These are phyloP conservation scores for Apistogramma diplotaenia DNA, from an alignment of 2,113 vertebrate species.

Conservation along the genomic window DNA sequence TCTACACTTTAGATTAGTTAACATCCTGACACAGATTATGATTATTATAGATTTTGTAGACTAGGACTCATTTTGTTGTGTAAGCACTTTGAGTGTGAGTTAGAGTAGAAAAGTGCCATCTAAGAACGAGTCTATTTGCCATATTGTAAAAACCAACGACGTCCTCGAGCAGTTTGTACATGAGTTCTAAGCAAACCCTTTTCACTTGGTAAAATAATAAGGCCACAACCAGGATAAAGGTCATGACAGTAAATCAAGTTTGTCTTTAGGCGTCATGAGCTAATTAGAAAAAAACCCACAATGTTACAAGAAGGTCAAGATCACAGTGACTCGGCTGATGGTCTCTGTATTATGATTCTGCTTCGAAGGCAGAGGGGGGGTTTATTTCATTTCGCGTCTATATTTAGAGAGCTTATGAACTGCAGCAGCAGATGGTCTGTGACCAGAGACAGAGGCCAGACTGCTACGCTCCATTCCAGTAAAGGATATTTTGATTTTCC, in stretches of 20 bases:
- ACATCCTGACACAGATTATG: no score
- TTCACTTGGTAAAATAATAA: no score
- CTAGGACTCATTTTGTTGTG: no score
- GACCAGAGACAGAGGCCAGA: conserved; percentile 66
- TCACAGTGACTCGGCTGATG: conserved; percentile 40
- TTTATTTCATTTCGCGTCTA: conserved; percentile 79
- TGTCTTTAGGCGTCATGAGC: conserved; percentile 3
- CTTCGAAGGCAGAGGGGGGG: conserved; percentile 40
- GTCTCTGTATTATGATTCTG: conserved; percentile 59
- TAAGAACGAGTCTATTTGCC: no score
- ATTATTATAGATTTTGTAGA: no score
- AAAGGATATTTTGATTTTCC: conserved; percentile 99
- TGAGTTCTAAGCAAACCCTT: no score
- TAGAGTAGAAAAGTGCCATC: no score
- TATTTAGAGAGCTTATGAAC: conserved; percentile 80
- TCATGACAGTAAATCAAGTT: not conserved
- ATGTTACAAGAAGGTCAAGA: conserved; percentile 62
- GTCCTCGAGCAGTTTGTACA: no score
- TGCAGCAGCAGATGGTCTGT: conserved; percentile 77
- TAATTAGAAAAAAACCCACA: not conserved
- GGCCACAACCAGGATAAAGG: not conserved
- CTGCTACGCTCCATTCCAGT: conserved; percentile 66
- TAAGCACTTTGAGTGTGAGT: no score
- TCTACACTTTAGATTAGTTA: not conserved
- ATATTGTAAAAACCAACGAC: no score